Evolutionary conservation across 2,888 invertebrate genomes (phyloP).

Genomic region (Scaptodrosophila latifasciaeformis): DNA sequence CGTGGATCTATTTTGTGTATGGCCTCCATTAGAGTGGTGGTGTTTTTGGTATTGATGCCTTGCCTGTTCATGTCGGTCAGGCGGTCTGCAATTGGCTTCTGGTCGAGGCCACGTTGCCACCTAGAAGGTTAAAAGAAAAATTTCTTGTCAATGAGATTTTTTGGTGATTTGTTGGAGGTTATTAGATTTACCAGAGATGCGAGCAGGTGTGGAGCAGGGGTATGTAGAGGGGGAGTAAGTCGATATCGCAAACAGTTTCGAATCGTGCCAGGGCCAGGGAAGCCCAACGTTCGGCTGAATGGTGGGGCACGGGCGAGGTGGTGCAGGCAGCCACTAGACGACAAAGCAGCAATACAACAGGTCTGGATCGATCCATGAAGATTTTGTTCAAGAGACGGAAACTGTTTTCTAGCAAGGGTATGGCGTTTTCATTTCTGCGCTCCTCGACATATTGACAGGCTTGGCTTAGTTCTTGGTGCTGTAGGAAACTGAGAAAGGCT

Average conservation of each 20-base stretch:
- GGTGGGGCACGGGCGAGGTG: conserved; percentile 77
- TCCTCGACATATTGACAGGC: conserved; percentile 79
- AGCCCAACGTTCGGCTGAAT: conserved; percentile 81
- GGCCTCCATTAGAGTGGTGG: conserved; percentile 80
- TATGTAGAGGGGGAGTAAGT: conserved; percentile 81
- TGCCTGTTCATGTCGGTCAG: conserved; percentile 79
- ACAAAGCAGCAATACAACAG: conserved; percentile 81
- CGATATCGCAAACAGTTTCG: conserved; percentile 83
- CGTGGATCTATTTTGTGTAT: conserved; percentile 78
- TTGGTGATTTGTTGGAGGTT: background rate
- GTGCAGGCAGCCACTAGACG: conserved; percentile 79
- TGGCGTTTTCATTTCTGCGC: conserved; percentile 79
- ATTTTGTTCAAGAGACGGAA: conserved; percentile 81
- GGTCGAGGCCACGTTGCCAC: conserved; percentile 80
- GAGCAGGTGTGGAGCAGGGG: conserved; percentile 82
- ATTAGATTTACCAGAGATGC: conserved; percentile 78
- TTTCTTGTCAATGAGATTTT: background rate
- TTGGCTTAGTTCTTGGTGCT: conserved; percentile 79
- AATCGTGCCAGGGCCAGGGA: conserved; percentile 82
- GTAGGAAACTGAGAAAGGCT: conserved; percentile 80
- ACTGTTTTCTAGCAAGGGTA: conserved; percentile 80
- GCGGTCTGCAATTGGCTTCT: conserved; percentile 79
- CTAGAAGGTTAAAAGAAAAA: conserved; percentile 58
- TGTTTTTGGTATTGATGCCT: conserved; percentile 81
- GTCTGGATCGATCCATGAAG: conserved; percentile 80